These are phyloP conservation scores for Theonella swinhoei DNA, from an alignment of 37 sponge, comb jelly and placozoan species.

Conservation along the genomic window DNA sequence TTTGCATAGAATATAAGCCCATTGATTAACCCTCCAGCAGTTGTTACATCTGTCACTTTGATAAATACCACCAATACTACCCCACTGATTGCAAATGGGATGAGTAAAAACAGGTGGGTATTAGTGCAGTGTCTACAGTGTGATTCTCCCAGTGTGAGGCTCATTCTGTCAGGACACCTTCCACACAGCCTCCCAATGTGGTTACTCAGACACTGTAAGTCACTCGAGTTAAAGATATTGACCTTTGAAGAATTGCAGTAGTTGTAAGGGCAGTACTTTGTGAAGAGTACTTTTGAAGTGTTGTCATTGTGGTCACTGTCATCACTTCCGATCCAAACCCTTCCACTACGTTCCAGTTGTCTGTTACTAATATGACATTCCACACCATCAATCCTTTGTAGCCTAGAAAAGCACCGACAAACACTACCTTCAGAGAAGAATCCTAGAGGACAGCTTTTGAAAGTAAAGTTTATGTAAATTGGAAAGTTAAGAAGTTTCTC, in stretches of 20 bases:
- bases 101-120: not conserved
- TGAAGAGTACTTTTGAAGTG: not conserved
- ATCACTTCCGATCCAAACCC: not conserved
- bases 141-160: not conserved
- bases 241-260: not conserved
- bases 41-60: not conserved
- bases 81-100: not conserved
- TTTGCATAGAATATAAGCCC: constrained; percentile 12
- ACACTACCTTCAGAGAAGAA: not conserved
- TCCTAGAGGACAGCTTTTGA: not conserved
- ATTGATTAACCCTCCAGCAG: not conserved
- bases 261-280: not conserved
- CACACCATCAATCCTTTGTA: not conserved
- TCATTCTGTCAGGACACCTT: not conserved
- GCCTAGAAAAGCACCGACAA: not conserved
- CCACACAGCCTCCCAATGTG: not conserved
- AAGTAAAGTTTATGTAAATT: not conserved
- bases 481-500: not conserved
- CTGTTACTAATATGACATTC: not conserved
- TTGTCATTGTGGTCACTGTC: not conserved
- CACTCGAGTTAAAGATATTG: not conserved
- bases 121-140: not conserved
- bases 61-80: not conserved
- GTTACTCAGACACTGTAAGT: not conserved
- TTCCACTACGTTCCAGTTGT: not conserved